Evolutionary conservation across 2,113 vertebrate genomes (phyloP), one percentile per base, ranked within the genome.

Genomic region (Rhinopomastus cyanomelas): DNA sequence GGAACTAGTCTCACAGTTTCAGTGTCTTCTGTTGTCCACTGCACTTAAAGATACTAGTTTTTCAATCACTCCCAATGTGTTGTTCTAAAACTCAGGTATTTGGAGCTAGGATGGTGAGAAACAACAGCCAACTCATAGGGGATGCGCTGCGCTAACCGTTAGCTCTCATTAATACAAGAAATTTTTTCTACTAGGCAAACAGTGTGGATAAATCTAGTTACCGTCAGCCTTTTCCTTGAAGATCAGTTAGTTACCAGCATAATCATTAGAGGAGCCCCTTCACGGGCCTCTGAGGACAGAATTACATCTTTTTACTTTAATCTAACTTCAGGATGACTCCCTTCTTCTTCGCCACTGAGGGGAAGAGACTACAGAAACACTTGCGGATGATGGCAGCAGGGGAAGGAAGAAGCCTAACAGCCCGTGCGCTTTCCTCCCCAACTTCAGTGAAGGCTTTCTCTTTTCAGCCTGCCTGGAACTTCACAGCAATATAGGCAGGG

Each of bases 381-480:
- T 92, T 91, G 49, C 84, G 80, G 90, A 75, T 75, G 37, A 5
- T 39, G 60, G 39, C 80, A 89, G 85, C 90, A 91, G 75, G 56
- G 89, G 71, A 92, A 87, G 55, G 61, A 34, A 78, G 77, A 74
- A 20, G 18, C 30, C 49, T 49, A 88, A 90, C 1, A 91, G 39
- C 74, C 90, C n/a, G 9, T 32, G n/a, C 30, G 87, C 94, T 94
- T 96, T 96, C 90, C 85, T 93, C 85, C 84, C 88, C 64, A 95
- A 93, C 85, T 96, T 96, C 81, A 93, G 80, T 52, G 92, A 96
- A 92, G 26, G 95, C 46, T 96, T 87, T 95, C 68, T 88, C 86
- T 92, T 96, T 97, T 92, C 85, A 95, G 92, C 92, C 90, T 95
- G 93, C 94, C 91, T 95, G 68, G 81, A 96, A 97, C 92, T 96